These are phyloP conservation scores for honey bee (Apis mellifera) DNA, from an alignment of 1,140 invertebrate species.

Conservation along the genomic window DNA sequence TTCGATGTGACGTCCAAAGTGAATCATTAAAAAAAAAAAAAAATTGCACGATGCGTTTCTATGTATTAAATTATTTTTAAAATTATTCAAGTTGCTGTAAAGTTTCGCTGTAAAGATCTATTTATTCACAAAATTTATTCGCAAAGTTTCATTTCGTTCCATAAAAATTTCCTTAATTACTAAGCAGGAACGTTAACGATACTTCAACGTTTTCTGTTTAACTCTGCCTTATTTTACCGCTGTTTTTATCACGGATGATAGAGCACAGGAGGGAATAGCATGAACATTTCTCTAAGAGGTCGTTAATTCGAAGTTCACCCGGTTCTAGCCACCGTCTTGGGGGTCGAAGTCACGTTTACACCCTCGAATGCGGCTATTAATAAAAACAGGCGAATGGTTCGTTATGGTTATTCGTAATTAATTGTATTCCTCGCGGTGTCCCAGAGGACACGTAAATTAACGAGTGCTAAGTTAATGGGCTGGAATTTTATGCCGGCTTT, in stretches of 20 bases:
- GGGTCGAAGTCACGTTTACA: conserved; percentile 47
- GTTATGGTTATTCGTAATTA: conserved; percentile 51
- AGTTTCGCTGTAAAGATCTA: not conserved
- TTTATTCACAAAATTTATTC: not conserved
- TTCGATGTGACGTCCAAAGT: no score
- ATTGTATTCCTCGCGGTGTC: conserved; percentile 32
- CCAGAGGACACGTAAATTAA: conserved; percentile 34
- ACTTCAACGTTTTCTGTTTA: conserved; percentile 7
- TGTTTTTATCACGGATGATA: conserved; percentile 13
- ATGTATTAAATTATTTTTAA: no score
- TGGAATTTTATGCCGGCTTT: conserved; percentile 25
- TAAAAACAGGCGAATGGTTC: conserved; percentile 53
- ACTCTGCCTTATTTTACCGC: not conserved
- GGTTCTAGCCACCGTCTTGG: conserved; percentile 35
- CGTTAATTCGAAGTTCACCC: conserved; percentile 43
- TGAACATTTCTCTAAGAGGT: conserved; percentile 35
- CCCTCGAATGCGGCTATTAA: conserved; percentile 44
- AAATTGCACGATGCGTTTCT: no score
- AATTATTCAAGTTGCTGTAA: not conserved
- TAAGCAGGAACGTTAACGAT: no score
- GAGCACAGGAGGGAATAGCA: not conserved
- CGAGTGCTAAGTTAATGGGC: conserved; percentile 42
- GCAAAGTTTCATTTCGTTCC: no score
- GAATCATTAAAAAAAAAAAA: no score
- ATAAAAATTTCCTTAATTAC: conserved; percentile 2